Evolutionary conservation across 1,140 invertebrate species (phyloP).

Genomic region (Hypothenemus hampei): DNA sequence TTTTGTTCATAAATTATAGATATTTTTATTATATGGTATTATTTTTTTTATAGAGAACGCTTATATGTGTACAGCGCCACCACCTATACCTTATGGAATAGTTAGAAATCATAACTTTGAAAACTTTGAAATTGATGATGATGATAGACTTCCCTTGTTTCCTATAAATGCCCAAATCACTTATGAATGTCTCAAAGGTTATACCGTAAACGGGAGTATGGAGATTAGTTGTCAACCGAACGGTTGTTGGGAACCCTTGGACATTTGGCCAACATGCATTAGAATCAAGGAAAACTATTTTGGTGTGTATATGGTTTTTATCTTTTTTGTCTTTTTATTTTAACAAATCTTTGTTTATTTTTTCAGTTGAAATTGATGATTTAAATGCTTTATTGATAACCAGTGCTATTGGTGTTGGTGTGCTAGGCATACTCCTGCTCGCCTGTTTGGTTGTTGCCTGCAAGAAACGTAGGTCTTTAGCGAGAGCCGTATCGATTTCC

Average conservation of each 20-base stretch:
- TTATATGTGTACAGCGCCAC: constrained; percentile 34
- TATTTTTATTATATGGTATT: constrained; percentile 2
- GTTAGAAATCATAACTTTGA: constrained; percentile 22
- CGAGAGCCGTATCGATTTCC: constrained; percentile 33
- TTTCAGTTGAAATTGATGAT: constrained; percentile 36
- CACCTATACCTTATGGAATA: constrained; percentile 27
- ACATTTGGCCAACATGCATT: constrained; percentile 35
- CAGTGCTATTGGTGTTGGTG: constrained; percentile 43
- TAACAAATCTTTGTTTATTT: constrained; percentile 3
- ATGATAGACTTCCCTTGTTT: constrained; percentile 21
- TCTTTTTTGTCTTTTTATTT: background rate
- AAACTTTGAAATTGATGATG: constrained; percentile 10
- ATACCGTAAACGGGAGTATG: constrained; percentile 44
- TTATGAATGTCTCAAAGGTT: constrained; percentile 47
- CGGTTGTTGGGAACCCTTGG: constrained; percentile 48
- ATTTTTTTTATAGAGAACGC: constrained; percentile 31
- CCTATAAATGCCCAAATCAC: constrained; percentile 44
- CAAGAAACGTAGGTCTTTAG: constrained; percentile 33
- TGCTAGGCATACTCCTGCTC: constrained; percentile 43
- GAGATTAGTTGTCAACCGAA: constrained; percentile 44
- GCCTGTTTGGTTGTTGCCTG: constrained; percentile 43
- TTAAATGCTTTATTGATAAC: constrained; percentile 42
- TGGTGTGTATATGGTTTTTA: constrained; percentile 25
- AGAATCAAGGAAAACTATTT: constrained; percentile 27
- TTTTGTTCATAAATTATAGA: constrained; percentile 8